Evolutionary conservation across 2,113 vertebrate species (phyloP).

Genomic region (Mobula birostris): DNA sequence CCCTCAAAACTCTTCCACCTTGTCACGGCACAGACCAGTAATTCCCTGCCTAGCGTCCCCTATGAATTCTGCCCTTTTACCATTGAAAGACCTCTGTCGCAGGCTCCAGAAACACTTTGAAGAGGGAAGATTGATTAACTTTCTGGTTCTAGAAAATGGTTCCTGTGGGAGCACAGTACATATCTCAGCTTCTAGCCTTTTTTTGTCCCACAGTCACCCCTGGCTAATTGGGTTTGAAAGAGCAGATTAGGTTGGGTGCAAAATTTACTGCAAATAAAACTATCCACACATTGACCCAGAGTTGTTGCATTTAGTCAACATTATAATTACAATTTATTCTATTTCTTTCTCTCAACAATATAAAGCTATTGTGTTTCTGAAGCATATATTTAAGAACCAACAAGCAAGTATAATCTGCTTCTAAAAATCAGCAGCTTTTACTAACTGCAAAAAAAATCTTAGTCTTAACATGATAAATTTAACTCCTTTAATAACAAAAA

Average conservation of each 20-base stretch:
- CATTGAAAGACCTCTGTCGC: neutral
- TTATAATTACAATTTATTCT: neutral
- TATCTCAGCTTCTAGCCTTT: neutral
- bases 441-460: neutral
- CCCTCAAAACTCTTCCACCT: neutral
- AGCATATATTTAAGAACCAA: neutral
- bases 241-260: neutral
- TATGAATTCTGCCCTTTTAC: neutral
- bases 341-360: neutral
- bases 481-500: neutral
- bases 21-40: too few species aligned
- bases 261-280: neutral
- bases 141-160: neutral
- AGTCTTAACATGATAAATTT: neutral
- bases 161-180: neutral
- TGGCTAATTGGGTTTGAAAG: neutral
- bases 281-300: neutral
- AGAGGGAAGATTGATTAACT: neutral
- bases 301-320: neutral
- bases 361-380: neutral
- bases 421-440: neutral
- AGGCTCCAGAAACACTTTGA: neutral
- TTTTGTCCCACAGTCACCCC: neutral
- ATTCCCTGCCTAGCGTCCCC: neutral
- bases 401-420: neutral